These are phyloP conservation scores for Spongilla lacustris DNA, from an alignment of 37 sponge, comb jelly and placozoan species.

Conservation along the genomic window DNA sequence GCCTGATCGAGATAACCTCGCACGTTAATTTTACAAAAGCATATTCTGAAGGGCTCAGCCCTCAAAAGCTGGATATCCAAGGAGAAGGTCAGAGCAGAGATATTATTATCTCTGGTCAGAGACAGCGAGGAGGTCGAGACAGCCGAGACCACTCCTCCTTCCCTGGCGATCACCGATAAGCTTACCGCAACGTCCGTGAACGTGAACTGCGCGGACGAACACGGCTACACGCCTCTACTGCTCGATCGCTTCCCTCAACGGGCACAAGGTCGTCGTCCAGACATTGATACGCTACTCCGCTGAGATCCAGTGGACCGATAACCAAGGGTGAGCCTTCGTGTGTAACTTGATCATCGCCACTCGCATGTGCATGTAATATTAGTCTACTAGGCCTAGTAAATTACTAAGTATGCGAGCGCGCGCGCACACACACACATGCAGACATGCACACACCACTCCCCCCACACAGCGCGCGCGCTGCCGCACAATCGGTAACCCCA, in stretches of 20 bases:
- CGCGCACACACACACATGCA: too few species aligned
- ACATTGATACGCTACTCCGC: constrained; percentile 70
- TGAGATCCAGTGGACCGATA: constrained; percentile 41
- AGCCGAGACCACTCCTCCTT: neutral
- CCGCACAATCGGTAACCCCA: too few species aligned
- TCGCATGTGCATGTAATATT: too few species aligned
- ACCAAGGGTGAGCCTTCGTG: constrained; percentile 84
- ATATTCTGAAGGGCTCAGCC: constrained; percentile 24
- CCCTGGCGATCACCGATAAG: constrained; percentile 20
- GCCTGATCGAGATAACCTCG: too few species aligned
- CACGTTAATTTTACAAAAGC: too few species aligned
- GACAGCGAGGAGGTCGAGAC: neutral
- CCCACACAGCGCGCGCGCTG: too few species aligned
- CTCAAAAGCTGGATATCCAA: constrained; percentile 41
- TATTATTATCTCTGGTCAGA: neutral
- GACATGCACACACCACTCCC: too few species aligned
- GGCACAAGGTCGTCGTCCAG: constrained; percentile 74
- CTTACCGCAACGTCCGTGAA: constrained; percentile 27
- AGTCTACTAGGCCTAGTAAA: too few species aligned
- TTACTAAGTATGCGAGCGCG: too few species aligned
- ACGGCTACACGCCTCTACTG: constrained; percentile 81
- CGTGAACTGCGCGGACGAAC: constrained; percentile 61
- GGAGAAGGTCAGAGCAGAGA: constrained; percentile 22
- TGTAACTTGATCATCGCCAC: too few species aligned
- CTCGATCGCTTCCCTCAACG: constrained; percentile 81